A percentile compares a stretch with the other conserved stretches of the same genome.
phyloP scores from a whole-genome alignment of 2,113 vertebrate genomes.

The Dinomys branickii region DNA sequence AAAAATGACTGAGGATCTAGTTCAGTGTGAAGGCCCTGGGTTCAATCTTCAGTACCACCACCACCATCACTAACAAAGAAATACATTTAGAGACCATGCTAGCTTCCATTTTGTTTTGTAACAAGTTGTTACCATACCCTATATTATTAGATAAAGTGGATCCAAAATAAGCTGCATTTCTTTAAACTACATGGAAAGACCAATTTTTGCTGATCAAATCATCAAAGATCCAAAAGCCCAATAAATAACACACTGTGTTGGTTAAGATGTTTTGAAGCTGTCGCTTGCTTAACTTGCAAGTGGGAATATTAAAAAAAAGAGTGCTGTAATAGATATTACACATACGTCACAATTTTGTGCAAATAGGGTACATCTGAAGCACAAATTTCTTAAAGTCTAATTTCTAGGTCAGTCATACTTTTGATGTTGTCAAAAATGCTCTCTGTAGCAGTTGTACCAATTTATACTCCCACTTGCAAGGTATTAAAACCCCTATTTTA shows the following conservation, averaged over 20 bases:
- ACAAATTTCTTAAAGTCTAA: conserved; percentile 34
- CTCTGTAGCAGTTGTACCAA: not conserved
- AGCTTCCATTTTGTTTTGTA: conserved; percentile 42
- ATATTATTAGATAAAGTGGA: not conserved
- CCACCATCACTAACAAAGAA: not conserved
- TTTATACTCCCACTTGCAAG: conserved; percentile 33
- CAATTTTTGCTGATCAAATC: conserved; percentile 49
- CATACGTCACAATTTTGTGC: not conserved
- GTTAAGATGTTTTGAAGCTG: not conserved
- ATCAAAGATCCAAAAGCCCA: not conserved
- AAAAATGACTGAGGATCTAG: not conserved
- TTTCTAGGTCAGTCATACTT: conserved; percentile 7
- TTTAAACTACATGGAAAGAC: conserved; percentile 11
- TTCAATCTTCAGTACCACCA: not conserved
- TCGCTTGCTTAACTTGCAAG: conserved; percentile 20
- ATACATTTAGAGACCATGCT: not conserved
- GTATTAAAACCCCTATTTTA: conserved; percentile 20
- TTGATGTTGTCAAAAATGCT: not conserved
- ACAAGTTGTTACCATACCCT: not conserved
- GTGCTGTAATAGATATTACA: not conserved
- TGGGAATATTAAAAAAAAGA: not conserved
- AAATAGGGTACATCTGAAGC: not conserved
- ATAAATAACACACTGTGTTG: not conserved
- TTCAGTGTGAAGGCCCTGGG: not conserved
- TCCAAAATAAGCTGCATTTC: conserved; percentile 43